Conservation (phyloP, 1,140 invertebrate species). For the Eurosta solidaginis region DNA sequence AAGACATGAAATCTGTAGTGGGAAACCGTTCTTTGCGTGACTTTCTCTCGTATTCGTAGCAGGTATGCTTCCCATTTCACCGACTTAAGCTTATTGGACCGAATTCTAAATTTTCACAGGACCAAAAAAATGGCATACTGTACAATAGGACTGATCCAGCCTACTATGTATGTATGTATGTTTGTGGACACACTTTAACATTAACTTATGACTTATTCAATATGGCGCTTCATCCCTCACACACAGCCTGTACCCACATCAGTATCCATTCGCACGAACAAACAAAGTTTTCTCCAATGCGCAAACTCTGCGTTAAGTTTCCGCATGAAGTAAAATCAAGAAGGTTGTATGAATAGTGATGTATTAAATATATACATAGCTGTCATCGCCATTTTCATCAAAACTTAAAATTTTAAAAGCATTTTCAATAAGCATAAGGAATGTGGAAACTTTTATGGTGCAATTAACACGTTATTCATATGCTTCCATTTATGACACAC, state of each 20-base stretch:
- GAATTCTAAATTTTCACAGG: too few species aligned
- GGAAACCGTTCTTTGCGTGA: too few species aligned
- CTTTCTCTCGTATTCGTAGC: too few species aligned
- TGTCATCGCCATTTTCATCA: not conserved
- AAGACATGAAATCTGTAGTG: too few species aligned
- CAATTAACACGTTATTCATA: not conserved
- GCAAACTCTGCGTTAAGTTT: not conserved
- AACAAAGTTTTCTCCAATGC: not conserved
- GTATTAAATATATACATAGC: not conserved
- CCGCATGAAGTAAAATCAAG: not conserved
- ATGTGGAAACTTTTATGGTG: too few species aligned
- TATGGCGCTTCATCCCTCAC: slow-evolving; percentile 42
- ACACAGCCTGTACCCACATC: not conserved
- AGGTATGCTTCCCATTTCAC: too few species aligned
- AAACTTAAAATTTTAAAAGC: not conserved
- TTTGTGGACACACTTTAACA: slow-evolving; percentile 44
- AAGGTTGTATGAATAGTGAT: not conserved
- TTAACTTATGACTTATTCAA: slow-evolving; percentile 58
- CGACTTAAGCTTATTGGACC: too few species aligned
- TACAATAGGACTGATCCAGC: too few species aligned
- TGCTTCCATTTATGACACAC: not conserved
- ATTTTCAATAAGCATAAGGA: not conserved
- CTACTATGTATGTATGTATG: too few species aligned
- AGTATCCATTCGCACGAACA: not conserved
- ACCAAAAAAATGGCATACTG: too few species aligned